These are phyloP conservation scores for Adelognathus sp. DNA, from an alignment of 2,888 invertebrate species.

Conservation along the genomic window DNA sequence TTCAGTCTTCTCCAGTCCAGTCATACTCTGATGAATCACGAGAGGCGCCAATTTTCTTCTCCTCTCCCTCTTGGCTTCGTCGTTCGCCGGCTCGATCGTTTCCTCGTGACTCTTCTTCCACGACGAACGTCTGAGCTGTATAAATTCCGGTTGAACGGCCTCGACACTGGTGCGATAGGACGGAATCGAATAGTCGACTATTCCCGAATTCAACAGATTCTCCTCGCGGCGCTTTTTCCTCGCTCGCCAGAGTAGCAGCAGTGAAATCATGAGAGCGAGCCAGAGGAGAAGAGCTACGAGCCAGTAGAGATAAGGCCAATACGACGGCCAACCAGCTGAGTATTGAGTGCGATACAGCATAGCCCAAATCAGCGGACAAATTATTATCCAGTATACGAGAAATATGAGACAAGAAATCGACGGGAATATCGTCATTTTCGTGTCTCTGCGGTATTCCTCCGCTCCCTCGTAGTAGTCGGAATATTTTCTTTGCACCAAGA, in stretches of 20 bases:
- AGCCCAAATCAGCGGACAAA: conserved; percentile 75
- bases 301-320: conserved; percentile 65
- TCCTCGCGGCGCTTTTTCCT: background rate
- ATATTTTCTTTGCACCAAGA: background rate
- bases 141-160: conserved; percentile 28
- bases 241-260: conserved; percentile 55
- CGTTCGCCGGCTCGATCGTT: background rate
- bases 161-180: background rate
- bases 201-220: background rate
- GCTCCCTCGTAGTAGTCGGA: background rate
- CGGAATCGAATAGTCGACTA: background rate
- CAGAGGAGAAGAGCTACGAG: conserved; percentile 69
- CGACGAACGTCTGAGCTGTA: background rate
- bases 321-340: conserved; percentile 48
- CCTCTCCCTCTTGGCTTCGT: background rate
- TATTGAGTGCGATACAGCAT: conserved; percentile 45
- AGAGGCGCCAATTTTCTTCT: conserved; percentile 64
- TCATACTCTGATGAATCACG: conserved; percentile 65
- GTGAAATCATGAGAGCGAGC: conserved; percentile 59
- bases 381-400: conserved; percentile 78
- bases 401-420: conserved; percentile 61
- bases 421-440: conserved; percentile 50
- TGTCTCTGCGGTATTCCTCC: background rate
- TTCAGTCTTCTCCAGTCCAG: conserved; percentile 57
- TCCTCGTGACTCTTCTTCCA: conserved; percentile 1